phyloP scores from a whole-genome alignment of 2,113 vertebrate genomes.

The Psittacus erithacus region DNA sequence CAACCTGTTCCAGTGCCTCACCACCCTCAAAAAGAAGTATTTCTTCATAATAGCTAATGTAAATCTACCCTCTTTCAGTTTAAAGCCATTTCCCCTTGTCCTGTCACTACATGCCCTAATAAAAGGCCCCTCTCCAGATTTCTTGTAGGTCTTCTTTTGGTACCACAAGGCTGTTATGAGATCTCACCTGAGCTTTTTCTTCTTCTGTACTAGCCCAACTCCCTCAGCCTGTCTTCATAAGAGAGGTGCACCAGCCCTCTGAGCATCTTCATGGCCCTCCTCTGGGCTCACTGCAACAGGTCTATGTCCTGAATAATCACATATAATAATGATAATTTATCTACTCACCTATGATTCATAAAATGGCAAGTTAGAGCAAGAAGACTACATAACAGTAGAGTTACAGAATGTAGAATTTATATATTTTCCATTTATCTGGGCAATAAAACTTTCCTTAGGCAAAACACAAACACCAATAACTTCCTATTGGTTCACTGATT shows the following conservation, averaged over 20 bases:
- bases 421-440: not conserved
- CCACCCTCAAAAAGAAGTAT: not conserved
- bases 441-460: not conserved
- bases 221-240: not conserved
- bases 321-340: not conserved
- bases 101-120: not conserved
- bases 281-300: not conserved
- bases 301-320: not conserved
- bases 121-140: not conserved
- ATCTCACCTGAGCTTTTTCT: not conserved
- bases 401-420: not conserved
- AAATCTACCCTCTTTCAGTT: not conserved
- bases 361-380: not conserved
- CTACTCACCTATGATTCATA: not conserved
- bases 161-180: not conserved
- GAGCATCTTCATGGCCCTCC: not conserved
- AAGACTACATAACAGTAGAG: not conserved
- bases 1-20: too few relatives aligned
- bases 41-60: not conserved
- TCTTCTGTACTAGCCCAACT: not conserved
- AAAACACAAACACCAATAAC: not conserved
- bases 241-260: not conserved
- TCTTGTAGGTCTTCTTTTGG: not conserved
- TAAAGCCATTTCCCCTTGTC: not conserved
- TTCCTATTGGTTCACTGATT: not conserved